Evolutionary conservation across 2,888 invertebrate genomes (phyloP).

Genomic region (Athalia cordata): DNA sequence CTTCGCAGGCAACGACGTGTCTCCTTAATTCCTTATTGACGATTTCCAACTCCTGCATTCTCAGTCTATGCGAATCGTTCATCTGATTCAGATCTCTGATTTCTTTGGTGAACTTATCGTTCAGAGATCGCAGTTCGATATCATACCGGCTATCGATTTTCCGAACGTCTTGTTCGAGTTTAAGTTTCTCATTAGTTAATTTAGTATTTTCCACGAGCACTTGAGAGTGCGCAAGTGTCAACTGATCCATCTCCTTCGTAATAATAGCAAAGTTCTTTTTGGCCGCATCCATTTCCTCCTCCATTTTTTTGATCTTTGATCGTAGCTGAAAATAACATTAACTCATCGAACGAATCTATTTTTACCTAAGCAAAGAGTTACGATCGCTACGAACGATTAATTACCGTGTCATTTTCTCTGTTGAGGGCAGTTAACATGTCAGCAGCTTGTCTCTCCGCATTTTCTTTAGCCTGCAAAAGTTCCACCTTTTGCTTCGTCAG

Average conservation of each 20-base stretch:
- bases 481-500: slow-evolving; percentile 72
- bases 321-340: slow-evolving; percentile 55
- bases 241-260: slow-evolving; percentile 82
- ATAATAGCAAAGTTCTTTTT: slow-evolving; percentile 77
- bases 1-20: slow-evolving; percentile 68
- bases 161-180: slow-evolving; percentile 80
- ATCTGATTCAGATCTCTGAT: slow-evolving; percentile 74
- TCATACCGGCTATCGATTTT: slow-evolving; percentile 71
- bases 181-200: slow-evolving; percentile 81
- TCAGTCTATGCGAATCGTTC: slow-evolving; percentile 72
- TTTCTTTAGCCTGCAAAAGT: slow-evolving; percentile 65
- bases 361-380: background rate
- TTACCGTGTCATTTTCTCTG: slow-evolving; percentile 67
- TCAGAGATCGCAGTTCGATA: slow-evolving; percentile 60
- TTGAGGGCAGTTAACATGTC: slow-evolving; percentile 64
- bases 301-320: slow-evolving; percentile 63
- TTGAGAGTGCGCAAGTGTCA: slow-evolving; percentile 84
- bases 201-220: slow-evolving; percentile 84
- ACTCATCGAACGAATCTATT: background rate
- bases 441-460: slow-evolving; percentile 62
- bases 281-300: slow-evolving; percentile 65
- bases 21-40: slow-evolving; percentile 71
- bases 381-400: slow-evolving; percentile 7
- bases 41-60: slow-evolving; percentile 72
- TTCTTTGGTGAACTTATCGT: slow-evolving; percentile 70